These are phyloP conservation scores for Anolis apletophallus DNA, from an alignment of 2,797 vertebrate genomes.

Conservation along the genomic window DNA sequence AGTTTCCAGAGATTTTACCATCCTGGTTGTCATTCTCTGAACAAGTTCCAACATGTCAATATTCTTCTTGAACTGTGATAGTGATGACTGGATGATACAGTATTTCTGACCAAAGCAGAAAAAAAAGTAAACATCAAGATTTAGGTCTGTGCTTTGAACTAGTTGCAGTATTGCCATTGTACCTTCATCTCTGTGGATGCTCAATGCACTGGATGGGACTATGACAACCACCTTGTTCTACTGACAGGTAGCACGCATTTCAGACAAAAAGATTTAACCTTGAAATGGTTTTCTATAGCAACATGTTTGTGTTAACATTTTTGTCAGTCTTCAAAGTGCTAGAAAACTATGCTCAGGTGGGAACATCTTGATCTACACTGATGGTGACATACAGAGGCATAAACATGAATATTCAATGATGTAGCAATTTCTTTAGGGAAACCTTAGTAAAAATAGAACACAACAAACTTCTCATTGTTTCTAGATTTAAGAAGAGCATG, in stretches of 20 bases:
- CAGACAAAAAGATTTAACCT: not conserved
- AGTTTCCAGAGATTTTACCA: too few relatives aligned
- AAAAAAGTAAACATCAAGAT: not conserved
- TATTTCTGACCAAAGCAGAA: too few relatives aligned
- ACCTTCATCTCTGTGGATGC: not conserved
- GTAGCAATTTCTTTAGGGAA: not conserved
- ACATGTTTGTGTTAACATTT: not conserved
- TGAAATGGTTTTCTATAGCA: not conserved
- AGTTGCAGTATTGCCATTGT: not conserved
- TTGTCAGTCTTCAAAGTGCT: constrained; percentile 6
- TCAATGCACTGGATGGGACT: not conserved
- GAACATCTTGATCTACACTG: accelerated
- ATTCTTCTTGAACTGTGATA: too few relatives aligned
- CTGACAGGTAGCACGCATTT: not conserved
- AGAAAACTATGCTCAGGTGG: not conserved
- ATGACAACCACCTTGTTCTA: constrained; percentile 1
- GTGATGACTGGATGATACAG: too few relatives aligned
- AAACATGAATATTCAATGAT: constrained; percentile 10
- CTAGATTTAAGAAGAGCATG: not conserved
- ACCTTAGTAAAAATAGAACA: not conserved
- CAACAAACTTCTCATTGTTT: not conserved
- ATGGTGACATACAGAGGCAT: not conserved
- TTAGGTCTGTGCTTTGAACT: not conserved
- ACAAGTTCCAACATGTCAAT: too few relatives aligned
- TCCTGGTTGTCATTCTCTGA: too few relatives aligned